Conservation (phyloP, 2,113 vertebrate genomes). For the Pseudorasbora parva region DNA sequence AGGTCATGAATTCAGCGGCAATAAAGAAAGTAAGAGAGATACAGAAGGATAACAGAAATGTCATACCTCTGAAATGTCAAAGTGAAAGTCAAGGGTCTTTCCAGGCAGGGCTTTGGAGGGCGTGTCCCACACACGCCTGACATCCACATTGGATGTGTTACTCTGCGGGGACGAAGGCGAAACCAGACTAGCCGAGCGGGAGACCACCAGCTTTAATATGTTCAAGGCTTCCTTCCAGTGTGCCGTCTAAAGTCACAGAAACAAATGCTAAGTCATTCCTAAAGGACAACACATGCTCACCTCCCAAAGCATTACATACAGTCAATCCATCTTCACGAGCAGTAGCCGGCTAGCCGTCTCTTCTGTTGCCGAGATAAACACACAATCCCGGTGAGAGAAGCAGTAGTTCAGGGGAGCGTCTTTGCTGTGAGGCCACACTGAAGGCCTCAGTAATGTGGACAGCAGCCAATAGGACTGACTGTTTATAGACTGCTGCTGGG, state of each 20-base stretch:
- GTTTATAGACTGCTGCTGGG: conserved; percentile 73
- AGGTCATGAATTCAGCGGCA: background rate
- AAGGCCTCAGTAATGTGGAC: conserved; percentile 60
- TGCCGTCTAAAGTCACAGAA: conserved; percentile 77
- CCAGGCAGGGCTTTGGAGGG: conserved; percentile 94
- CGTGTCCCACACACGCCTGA: conserved; percentile 91
- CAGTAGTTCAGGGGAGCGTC: conserved; percentile 45
- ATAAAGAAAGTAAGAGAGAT: background rate
- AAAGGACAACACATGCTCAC: background rate
- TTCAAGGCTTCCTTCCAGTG: conserved; percentile 98
- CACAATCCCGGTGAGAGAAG: background rate
- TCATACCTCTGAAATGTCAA: conserved; percentile 96
- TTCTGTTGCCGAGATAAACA: conserved; percentile 21
- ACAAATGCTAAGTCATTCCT: conserved; percentile 36
- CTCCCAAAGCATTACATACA: conserved; percentile 34
- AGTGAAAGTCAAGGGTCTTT: conserved; percentile 97
- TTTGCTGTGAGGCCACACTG: conserved; percentile 56
- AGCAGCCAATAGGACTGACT: conserved; percentile 62
- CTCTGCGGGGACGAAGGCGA: conserved; percentile 87
- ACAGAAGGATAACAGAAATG: background rate
- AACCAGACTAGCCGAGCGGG: conserved; percentile 93
- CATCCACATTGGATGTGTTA: conserved; percentile 90
- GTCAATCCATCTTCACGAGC: conserved; percentile 16
- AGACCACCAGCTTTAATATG: conserved; percentile 96
- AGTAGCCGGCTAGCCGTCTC: background rate